Evolutionary conservation across 2,113 vertebrate genomes (phyloP).

Genomic region (Pelodiscus sinensis): DNA sequence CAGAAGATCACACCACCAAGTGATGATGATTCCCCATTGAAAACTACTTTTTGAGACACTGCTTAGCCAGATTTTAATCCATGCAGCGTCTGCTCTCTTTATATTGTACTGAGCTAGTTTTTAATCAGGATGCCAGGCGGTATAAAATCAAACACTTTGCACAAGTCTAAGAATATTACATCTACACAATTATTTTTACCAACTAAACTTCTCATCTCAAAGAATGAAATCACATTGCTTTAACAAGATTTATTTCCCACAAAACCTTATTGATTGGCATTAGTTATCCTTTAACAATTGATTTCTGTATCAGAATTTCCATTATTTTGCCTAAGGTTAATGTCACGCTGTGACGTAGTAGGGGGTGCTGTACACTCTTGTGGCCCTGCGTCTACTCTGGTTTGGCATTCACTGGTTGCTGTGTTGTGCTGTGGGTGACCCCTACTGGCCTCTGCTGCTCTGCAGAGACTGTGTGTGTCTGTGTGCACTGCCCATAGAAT

Average conservation of each 20-base stretch:
- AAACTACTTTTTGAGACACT: not conserved
- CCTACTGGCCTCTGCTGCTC: too few species aligned
- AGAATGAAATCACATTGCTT: conserved; percentile 12
- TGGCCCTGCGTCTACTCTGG: too few species aligned
- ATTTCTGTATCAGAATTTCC: not conserved
- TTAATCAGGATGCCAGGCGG: too few species aligned
- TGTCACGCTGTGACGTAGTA: not conserved
- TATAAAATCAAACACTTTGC: not conserved
- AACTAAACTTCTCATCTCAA: not conserved
- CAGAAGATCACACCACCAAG: too few species aligned
- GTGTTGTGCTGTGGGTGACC: too few species aligned
- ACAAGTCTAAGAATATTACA: not conserved
- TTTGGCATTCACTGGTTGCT: too few species aligned
- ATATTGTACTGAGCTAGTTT: not conserved
- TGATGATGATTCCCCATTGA: not conserved
- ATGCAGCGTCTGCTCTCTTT: not conserved
- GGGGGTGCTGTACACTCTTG: too few species aligned
- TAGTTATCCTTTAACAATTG: conserved; percentile 17
- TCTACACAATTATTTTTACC: not conserved
- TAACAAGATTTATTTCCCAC: not conserved
- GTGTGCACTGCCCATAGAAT: too few species aligned
- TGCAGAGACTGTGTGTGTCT: too few species aligned
- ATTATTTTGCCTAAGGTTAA: conserved; percentile 14
- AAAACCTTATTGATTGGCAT: not conserved
- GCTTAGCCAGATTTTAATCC: not conserved